Evolutionary conservation across 2,797 vertebrate genomes (phyloP), one percentile per base, ranked within the genome.

Genomic region (Rhodeus uyekii): DNA sequence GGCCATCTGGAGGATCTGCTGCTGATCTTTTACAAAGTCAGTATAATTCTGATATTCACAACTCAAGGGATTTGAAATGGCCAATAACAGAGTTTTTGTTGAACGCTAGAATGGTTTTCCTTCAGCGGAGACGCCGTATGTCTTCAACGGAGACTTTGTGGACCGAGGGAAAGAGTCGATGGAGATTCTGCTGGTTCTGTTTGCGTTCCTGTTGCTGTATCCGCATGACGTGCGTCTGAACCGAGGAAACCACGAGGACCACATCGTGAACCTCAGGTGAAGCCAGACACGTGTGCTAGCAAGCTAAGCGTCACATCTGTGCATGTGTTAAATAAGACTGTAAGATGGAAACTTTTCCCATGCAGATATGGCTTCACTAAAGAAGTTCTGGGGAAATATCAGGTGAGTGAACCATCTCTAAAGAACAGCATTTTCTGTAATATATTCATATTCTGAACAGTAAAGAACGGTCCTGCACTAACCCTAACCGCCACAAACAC

Each of bases 121-220:
- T 0, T 98, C 97, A 0, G 91, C 94, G 58, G 96, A 98, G 87
- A 97, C 94, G 50, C 92, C 95, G 0, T 99, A 98, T 0, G 92
- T 99, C 83, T 99, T 99, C 91, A 99, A 99, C 0, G 97, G 97
- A 4, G 97, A 99, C 89, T 99, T 96, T 22, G 97, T 99, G 90
- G 98, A 99, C 86, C 93, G 97, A 86, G 97, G 97, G 42, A 96
- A 96, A 74, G 92, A 95, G 87, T 99, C 97, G 2, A 87, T 98
- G 0, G 98, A 99, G 93, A 94, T 99, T 86, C 93, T 99, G 84
- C 92, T 99, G 86, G 87, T 97, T 76, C 91, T 99, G 72, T 98
- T 98, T 65, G 93, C 96, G 44, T 98, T 98, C 92, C 94, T 96
- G 90, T 86, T 99, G 86, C 92, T 97, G 83, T 98, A 97, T 67